phyloP scores from a whole-genome alignment of 2,888 invertebrate species.

The Alcis repandata region DNA sequence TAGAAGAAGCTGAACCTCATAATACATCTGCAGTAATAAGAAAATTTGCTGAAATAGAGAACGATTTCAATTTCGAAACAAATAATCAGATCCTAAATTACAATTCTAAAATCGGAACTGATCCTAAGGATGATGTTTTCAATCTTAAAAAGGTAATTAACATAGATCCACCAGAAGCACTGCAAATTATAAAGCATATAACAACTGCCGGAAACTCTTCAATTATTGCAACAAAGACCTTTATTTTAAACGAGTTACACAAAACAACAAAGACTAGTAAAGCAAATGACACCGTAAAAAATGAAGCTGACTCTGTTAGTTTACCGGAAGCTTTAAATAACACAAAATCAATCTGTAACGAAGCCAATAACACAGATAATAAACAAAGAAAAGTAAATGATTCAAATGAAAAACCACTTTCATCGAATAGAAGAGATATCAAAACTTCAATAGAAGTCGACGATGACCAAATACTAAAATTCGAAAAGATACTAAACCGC shows the following conservation, averaged over 20 bases:
- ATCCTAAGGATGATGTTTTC: not conserved
- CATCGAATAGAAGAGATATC: not conserved
- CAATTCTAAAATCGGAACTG: not conserved
- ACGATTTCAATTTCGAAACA: not conserved
- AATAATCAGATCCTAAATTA: not conserved
- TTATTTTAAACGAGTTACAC: not conserved
- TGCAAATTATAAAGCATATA: not conserved
- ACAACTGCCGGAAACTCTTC: not conserved
- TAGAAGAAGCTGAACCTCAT: constrained; percentile 4
- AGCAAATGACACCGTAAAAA: not conserved
- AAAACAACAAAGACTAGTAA: not conserved
- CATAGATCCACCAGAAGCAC: not conserved
- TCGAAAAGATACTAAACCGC: constrained; percentile 6
- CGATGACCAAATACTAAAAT: not conserved
- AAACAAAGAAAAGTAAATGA: not conserved
- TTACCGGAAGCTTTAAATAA: not conserved
- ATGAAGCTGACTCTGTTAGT: not conserved
- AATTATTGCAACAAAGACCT: not conserved
- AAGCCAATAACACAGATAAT: no score
- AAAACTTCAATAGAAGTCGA: not conserved
- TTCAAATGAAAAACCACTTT: not conserved
- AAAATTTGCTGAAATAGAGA: no score
- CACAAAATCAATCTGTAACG: not conserved
- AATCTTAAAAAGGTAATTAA: not conserved
- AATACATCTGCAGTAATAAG: not conserved